Base-by-base conservation (phyloP, 2,113 vertebrate species). In the Oenanthe melanoleuca region DNA sequence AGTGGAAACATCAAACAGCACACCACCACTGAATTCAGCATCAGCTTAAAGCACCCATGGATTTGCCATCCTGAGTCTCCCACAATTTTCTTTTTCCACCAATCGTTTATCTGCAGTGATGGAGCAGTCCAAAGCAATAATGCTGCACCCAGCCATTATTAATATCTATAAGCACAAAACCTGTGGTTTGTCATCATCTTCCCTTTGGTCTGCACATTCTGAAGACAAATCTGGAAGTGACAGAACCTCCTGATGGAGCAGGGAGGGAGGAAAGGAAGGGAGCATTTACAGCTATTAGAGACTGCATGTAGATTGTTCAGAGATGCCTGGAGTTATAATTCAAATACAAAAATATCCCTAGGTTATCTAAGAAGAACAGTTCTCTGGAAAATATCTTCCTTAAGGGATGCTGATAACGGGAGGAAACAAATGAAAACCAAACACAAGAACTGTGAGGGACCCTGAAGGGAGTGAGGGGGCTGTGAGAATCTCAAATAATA, bases 401-500 rank as follows among this genome's bases (percentile, higher is more conserved):
- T 93, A 83, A 70, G 78, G 50, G 75, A 38, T 86, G 64, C 40
- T 92, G 95, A 42, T 95, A 94, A 93, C 1, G 0, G 87, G 61
- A 40, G 74, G 63, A 94, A 95, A 94, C 81, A 95, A 96, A 96
- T 84, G 92, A 96, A 95, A 95, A 83, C 34, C 84, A 92, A 96
- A 92, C 38, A 60, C 40, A 57, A 63, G 53, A 75, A 33, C 55
- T 65, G 40, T 1, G 6, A 72, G 74, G 83, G 82, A 72, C 55
- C 80, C 91, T 42, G 80, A 84, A 97, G 93, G 83, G 80, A 88
- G 80, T 0, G 2, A 83, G 75, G 1, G 70, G 44, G 25, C n/a
- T 74, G 79, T 14, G 47, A 40, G 72, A 86, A 91, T 90, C 49
- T 60, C 56, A 90, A 95, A 67, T 69, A 77, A 79, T 3, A 88